Conservation (phyloP, 2,888 invertebrate species). For the Leucophora obtusa region DNA sequence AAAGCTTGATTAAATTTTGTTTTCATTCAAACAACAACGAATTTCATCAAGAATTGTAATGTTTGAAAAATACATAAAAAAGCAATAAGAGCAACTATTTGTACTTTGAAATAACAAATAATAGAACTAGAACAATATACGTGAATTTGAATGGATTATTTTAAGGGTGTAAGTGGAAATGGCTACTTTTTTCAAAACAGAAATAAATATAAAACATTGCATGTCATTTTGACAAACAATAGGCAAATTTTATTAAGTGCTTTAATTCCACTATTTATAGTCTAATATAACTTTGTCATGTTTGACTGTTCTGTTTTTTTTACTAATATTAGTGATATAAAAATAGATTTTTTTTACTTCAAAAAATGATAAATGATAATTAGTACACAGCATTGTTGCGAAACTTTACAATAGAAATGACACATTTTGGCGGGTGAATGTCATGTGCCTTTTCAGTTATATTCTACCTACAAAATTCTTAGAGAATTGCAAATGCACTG, state of each 20-base stretch:
- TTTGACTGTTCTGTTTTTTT: background rate
- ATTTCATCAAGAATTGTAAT: background rate
- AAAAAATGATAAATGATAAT: too few species aligned
- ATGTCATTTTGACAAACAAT: constrained; percentile 23
- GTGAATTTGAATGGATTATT: background rate
- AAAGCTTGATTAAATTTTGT: constrained; percentile 14
- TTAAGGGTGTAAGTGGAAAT: background rate
- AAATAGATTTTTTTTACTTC: too few species aligned
- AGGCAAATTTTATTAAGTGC: background rate
- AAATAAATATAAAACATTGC: background rate
- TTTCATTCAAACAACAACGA: background rate
- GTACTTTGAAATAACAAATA: background rate
- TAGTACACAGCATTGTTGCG: too few species aligned
- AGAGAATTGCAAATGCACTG: too few species aligned
- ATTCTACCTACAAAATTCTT: too few species aligned
- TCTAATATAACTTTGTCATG: background rate
- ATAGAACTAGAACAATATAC: background rate
- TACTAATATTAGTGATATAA: background rate
- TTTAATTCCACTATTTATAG: background rate
- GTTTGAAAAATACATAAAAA: background rate
- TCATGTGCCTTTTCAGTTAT: too few species aligned
- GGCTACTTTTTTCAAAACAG: background rate
- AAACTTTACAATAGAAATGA: too few species aligned
- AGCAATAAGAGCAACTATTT: background rate
- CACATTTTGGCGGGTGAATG: too few species aligned